Base-by-base conservation (phyloP, 2,113 vertebrate species). In the Epinephelus fuscoguttatus region DNA sequence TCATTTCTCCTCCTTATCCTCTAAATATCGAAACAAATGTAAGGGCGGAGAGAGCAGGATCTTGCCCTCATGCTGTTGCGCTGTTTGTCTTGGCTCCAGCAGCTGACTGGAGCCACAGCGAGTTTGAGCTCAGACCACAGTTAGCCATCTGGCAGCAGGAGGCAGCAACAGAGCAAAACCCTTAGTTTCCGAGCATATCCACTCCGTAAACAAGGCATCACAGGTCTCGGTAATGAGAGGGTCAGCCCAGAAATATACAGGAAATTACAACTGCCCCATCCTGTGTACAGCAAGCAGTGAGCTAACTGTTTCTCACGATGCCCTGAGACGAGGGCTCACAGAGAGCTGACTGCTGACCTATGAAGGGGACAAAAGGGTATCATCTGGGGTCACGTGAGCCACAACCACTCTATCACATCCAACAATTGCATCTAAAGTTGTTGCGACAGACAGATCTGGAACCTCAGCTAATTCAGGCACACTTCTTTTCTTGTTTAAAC, bases 141-240 rank as follows among this genome's bases (percentile, higher is more conserved):
- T 74, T 82, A 80, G 64, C 71, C 66, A 78, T 84, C 80, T 90
- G 72, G 86, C 80, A 88, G 74, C 74, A 78, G 76, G 71, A 82
- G 70, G 70, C 78, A 70, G 69, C 68, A 89, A 59, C 60, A 80
- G 60, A 82, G 79, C 59, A 47, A 49, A 84, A 81, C 75, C 75
- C 71, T 81, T 75, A 56, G 77, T 86, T 83, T 87, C 84, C 70
- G 71, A 86, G 76, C 78, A 79, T 62, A 78, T 82, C 78, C 67
- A 70, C 67, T 75, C 67, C 76, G 72, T 75, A 92, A 92, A 91
- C 88, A 90, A 86, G 62, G 82, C 80, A 82, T 70, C 67, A 23
- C n/a, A 75, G 67, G 56, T 86, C 80, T 71, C 80, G 47, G 81
- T 85, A 91, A 91, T 92, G 61, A 90, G 66, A 89, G 89, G 84